Conservation (phyloP, 1,140 invertebrate genomes). For the Frieseomelitta varia region DNA sequence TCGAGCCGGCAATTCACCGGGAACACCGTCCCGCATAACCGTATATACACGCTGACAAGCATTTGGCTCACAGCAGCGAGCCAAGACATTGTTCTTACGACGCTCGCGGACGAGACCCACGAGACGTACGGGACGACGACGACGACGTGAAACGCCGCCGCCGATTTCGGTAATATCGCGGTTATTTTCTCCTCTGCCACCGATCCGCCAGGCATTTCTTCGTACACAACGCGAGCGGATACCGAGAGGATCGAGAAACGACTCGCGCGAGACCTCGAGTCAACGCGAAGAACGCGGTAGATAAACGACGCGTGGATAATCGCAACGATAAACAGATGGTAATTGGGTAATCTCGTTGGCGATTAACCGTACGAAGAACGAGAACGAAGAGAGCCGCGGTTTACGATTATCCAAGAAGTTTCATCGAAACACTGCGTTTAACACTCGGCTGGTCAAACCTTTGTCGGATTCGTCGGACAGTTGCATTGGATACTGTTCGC, state of each 20-base stretch:
- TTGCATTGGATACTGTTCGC: too few relatives aligned
- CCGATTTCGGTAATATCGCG: conserved; percentile 4
- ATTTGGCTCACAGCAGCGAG: not conserved
- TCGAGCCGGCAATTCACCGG: conserved; percentile 22
- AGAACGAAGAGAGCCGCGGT: not conserved
- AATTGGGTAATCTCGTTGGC: not conserved
- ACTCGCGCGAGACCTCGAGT: not conserved
- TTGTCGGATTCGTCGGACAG: not conserved
- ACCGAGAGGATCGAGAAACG: not conserved
- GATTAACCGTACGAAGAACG: not conserved
- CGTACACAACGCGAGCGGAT: too few relatives aligned
- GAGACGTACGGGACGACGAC: not conserved
- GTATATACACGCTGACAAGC: conserved; percentile 20
- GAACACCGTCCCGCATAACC: conserved; percentile 16
- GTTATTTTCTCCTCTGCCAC: not conserved
- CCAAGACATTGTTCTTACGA: conserved; percentile 22
- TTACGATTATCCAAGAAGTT: not conserved
- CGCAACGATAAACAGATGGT: not conserved
- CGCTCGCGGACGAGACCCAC: conserved; percentile 12
- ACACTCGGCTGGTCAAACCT: not conserved
- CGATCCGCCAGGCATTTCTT: not conserved
- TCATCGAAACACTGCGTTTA: not conserved
- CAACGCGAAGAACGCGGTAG: not conserved
- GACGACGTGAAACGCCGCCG: not conserved
- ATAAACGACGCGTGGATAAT: not conserved